phyloP scores from a whole-genome alignment of 2,888 invertebrate genomes.

The Julus scanicus region DNA sequence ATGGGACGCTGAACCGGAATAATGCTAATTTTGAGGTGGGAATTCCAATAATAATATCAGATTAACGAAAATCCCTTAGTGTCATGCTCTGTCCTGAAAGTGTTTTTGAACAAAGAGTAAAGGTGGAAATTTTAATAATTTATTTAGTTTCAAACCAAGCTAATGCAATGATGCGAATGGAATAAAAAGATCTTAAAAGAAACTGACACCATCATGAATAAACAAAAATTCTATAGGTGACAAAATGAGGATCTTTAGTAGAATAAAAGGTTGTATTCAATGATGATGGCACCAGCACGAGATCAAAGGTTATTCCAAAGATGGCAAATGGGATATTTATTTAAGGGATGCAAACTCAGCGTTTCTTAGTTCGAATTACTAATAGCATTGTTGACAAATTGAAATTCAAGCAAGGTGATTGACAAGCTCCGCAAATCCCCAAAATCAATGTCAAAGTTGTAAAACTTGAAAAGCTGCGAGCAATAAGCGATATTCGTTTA shows the following conservation, averaged over 20 bases:
- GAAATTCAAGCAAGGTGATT: conserved; percentile 24
- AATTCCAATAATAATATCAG: too few relatives aligned
- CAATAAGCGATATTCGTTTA: conserved; percentile 34
- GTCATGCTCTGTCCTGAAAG: background rate
- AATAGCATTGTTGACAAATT: conserved; percentile 36
- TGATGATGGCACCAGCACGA: background rate
- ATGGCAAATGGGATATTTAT: background rate
- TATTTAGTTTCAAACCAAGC: background rate
- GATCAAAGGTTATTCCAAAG: background rate
- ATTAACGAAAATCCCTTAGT: too few relatives aligned
- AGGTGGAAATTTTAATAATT: background rate
- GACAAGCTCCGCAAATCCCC: conserved; percentile 5
- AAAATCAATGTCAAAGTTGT: conserved; percentile 42
- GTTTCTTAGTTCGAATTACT: background rate
- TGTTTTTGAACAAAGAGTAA: background rate
- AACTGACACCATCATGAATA: background rate
- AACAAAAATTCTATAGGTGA: background rate
- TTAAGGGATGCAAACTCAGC: conserved; percentile 23
- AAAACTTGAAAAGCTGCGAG: conserved; percentile 35
- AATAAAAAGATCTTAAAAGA: background rate
- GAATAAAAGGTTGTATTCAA: background rate
- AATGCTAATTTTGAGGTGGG: too few relatives aligned
- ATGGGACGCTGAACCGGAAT: too few relatives aligned
- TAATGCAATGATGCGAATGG: background rate
- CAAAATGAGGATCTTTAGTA: background rate